A percentile compares a stretch with the other conserved stretches of the same genome.
phyloP scores from a whole-genome alignment of 2,113 vertebrate species.

The Oreotragus oreotragus region DNA sequence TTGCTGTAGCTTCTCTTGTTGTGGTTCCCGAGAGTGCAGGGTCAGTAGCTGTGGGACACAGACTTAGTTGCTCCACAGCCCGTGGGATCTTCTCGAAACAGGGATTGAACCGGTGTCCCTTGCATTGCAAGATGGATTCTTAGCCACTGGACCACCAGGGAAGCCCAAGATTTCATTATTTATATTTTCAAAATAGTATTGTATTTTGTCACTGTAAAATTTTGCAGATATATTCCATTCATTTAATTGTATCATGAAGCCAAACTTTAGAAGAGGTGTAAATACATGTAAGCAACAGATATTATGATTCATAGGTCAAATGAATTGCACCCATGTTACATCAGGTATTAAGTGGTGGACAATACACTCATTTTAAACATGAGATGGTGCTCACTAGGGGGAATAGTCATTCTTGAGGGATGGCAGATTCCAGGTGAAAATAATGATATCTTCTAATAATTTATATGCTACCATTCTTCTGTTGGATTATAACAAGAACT shows the following conservation, averaged over 20 bases:
- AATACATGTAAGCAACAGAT: constrained; percentile 58
- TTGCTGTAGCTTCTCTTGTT: background rate
- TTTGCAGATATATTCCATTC: background rate
- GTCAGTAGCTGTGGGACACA: background rate
- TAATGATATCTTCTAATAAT: constrained; percentile 57
- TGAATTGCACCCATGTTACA: constrained; percentile 4
- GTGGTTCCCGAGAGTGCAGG: background rate
- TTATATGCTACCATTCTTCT: constrained; percentile 63
- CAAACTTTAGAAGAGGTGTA: constrained; percentile 47
- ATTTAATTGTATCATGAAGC: constrained; percentile 46
- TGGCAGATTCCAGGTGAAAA: constrained; percentile 45
- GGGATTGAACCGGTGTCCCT: background rate
- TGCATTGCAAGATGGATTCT: background rate
- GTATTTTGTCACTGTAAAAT: constrained; percentile 46
- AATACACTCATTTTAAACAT: constrained; percentile 40
- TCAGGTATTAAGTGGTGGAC: constrained; percentile 42
- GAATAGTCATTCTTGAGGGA: constrained; percentile 15
- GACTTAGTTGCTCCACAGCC: background rate
- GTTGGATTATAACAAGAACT: constrained; percentile 46
- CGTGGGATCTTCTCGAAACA: background rate
- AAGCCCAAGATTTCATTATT: background rate
- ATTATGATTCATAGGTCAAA: constrained; percentile 51
- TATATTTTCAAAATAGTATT: constrained; percentile 34
- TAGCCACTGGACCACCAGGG: background rate
- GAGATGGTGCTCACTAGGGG: constrained; percentile 14